Base-by-base conservation (phyloP, 2,888 invertebrate genomes). In the Chaitophorus viminalis region DNA sequence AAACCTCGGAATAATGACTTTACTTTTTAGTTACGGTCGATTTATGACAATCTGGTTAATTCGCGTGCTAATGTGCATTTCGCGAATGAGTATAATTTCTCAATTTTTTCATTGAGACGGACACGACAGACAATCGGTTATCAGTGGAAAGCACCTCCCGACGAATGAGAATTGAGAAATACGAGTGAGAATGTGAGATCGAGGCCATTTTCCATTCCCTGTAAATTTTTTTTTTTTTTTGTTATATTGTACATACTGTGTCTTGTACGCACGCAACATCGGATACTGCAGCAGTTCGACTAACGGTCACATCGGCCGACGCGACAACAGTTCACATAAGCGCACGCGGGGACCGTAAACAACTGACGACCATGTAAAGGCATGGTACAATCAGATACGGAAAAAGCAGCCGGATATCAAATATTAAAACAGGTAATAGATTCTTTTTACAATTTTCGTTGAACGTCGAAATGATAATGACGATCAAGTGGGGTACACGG, bases 81-180 rank as follows among this genome's bases (percentile, higher is more conserved):
- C 29, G 60, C 39, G n/a, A 36, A 18, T 31, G 8, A 8, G 60
- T 60, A 60, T 60, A 9, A 29, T 65, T 3, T 29, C 65, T 25
- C 39, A 39, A 65, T 9, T 18, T 65, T 65, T 36, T 39, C 33
- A 65, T 65, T 39, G 79, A 39, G 36, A 39, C 39, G 46, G 74
- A 83, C 74, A 39, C 82, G 54, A 74, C 74, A 21, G 68, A 60
- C 46, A 65, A 65, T 76, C 76, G 29, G 76, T 76, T 84, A 84
- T 84, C 84, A 84, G 11, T 31, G 29, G 65, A 21, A 1, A 52
- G 18, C 65, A 5, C 18, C 33, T 18, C 21, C 9, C 68, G 68
- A 85, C 84, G 76, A 85, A 85, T 85, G 68, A 18, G 18, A 77
- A 77, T 11, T 18, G 33, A 76, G 84, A 68, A 77, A n/a, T n/a